Percentiles rank a stretch among this genome's conserved stretches.
These are phyloP conservation scores for Cnemophilus loriae DNA, from an alignment of 2,113 vertebrate genomes.

Conservation along the genomic window DNA sequence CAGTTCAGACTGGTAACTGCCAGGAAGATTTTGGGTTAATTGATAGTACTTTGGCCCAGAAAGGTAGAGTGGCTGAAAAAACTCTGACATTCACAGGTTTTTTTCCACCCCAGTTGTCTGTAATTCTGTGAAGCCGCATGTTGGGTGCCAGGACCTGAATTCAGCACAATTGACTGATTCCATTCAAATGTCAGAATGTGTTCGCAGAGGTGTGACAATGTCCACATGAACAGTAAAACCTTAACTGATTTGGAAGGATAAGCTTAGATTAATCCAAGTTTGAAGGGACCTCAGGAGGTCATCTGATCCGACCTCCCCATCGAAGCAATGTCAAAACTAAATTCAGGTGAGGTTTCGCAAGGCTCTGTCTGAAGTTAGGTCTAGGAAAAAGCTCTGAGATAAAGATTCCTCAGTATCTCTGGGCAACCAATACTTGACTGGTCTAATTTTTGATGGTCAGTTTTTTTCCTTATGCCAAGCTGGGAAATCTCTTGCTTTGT, in stretches of 20 bases:
- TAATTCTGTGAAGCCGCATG: not conserved
- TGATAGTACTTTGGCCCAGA: not conserved
- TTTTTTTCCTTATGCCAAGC: not conserved
- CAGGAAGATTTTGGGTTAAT: not conserved
- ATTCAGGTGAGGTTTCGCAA: not conserved
- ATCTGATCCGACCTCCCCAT: not conserved
- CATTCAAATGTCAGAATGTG: not conserved
- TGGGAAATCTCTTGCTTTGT: not conserved
- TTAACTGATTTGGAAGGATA: not conserved
- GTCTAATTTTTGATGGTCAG: not conserved
- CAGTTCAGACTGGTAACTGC: not conserved
- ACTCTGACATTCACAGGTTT: not conserved
- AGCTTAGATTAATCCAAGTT: not conserved
- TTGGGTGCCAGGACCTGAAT: not conserved
- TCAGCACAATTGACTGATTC: not conserved
- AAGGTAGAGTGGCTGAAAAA: not conserved
- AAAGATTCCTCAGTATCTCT: not conserved
- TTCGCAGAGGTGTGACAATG: not conserved
- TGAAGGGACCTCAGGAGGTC: not conserved
- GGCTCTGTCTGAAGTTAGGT: not conserved
- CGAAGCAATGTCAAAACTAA: not conserved
- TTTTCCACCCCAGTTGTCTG: not conserved
- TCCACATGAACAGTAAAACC: not conserved
- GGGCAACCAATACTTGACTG: not conserved
- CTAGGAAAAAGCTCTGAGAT: not conserved